Evolutionary conservation across 2,113 vertebrate species (phyloP).

Genomic region (Protobothrops flavoviridis): DNA sequence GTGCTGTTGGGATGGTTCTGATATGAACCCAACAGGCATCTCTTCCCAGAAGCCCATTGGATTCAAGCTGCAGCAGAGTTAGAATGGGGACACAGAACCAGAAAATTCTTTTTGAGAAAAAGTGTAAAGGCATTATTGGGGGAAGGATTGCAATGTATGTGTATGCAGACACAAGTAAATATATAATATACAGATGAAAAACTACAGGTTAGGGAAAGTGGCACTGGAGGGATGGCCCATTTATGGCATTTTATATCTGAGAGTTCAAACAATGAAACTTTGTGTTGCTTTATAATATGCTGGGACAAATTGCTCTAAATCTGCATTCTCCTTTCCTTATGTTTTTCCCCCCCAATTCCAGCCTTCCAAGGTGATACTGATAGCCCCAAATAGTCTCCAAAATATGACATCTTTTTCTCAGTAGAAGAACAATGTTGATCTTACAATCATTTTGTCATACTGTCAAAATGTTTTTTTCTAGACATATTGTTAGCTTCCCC

Average conservation of each 20-base stretch:
- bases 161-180: not conserved
- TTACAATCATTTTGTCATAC: not conserved
- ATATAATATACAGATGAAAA: not conserved
- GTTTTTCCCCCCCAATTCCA: not conserved
- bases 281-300: not conserved
- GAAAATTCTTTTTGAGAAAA: not conserved
- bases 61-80: not conserved
- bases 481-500: not conserved
- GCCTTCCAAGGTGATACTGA: not conserved
- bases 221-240: not conserved
- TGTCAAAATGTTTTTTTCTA: not conserved
- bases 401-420: not conserved
- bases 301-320: not conserved
- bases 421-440: not conserved
- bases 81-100: not conserved
- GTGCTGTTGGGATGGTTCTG: not conserved
- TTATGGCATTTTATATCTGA: not conserved
- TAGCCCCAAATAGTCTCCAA: not conserved
- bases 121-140: not conserved
- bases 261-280: not conserved
- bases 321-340: not conserved
- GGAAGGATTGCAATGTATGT: not conserved
- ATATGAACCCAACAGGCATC: not conserved
- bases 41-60: not conserved
- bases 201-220: not conserved